Conservation (phyloP, 1,140 invertebrate genomes). For the Zaprionus africanus region DNA sequence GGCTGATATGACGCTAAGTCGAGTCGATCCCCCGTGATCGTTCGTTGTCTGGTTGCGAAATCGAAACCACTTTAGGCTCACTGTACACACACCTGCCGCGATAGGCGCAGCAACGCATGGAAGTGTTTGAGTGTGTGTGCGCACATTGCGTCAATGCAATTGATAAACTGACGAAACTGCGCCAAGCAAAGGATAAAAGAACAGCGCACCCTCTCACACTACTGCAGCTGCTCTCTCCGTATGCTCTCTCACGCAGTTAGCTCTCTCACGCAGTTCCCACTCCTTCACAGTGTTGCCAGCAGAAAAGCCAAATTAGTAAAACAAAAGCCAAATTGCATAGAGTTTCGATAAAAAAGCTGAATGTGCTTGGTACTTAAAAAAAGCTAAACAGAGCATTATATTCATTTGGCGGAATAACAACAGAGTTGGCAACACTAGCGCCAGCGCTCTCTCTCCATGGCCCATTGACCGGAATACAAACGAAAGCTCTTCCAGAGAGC, state of each 20-base stretch:
- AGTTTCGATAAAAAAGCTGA: no score
- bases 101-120: constrained; percentile 39
- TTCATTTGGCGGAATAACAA: no score
- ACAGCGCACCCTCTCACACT: constrained; percentile 12
- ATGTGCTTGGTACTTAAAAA: no score
- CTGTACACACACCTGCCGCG: constrained; percentile 70
- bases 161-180: constrained; percentile 39
- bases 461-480: constrained; percentile 64
- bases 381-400: no score
- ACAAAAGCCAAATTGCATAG: no score
- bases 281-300: no score
- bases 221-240: no score
- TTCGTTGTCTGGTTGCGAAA: constrained; percentile 61
- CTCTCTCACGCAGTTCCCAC: not conserved
- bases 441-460: constrained; percentile 12
- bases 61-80: constrained; percentile 74
- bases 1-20: constrained; percentile 59
- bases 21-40: constrained; percentile 30
- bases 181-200: constrained; percentile 64
- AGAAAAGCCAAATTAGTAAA: no score
- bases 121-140: constrained; percentile 30
- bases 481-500: constrained; percentile 12
- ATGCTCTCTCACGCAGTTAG: not conserved
- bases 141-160: constrained; percentile 72
- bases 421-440: not conserved